Conservation (phyloP, 2,888 invertebrate species). For the Lepidochitona cinerea region DNA sequence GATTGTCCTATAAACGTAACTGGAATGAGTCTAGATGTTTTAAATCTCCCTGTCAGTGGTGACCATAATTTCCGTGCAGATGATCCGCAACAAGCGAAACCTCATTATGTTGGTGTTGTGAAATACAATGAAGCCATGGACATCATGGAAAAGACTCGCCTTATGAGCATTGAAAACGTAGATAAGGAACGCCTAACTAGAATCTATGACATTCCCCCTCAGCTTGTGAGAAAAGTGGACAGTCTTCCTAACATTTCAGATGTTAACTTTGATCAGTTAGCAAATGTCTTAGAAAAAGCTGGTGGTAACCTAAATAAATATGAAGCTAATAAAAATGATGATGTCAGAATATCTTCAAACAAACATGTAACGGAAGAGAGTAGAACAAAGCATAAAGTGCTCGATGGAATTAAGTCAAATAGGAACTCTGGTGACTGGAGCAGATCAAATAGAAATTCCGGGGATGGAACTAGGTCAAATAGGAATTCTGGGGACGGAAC, state of each 20-base stretch:
- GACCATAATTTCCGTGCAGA: conserved; percentile 21
- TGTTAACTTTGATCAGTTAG: not conserved
- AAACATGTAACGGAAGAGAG: not conserved
- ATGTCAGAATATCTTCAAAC: too few species aligned
- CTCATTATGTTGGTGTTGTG: conserved; percentile 60
- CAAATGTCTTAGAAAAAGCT: not conserved
- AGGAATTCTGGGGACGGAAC: not conserved
- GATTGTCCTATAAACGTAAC: too few species aligned
- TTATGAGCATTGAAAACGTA: conserved; percentile 54
- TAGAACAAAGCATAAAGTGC: not conserved
- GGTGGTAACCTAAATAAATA: too few species aligned
- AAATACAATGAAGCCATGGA: conserved; percentile 50
- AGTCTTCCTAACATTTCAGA: not conserved
- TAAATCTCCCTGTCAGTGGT: not conserved
- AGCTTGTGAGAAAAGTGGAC: conserved; percentile 45
- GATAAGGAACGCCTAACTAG: conserved; percentile 45
- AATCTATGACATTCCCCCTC: conserved; percentile 60
- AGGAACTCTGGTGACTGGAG: not conserved
- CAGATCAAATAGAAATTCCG: not conserved
- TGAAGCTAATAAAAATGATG: too few species aligned
- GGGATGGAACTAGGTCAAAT: not conserved
- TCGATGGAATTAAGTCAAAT: not conserved
- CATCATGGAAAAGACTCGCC: conserved; percentile 42
- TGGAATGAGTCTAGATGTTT: too few species aligned
- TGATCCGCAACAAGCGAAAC: conserved; percentile 51